Evolutionary conservation across 2,113 vertebrate species (phyloP), one percentile per base, ranked within the genome.

Genomic region (Nothobranchius furzeri): DNA sequence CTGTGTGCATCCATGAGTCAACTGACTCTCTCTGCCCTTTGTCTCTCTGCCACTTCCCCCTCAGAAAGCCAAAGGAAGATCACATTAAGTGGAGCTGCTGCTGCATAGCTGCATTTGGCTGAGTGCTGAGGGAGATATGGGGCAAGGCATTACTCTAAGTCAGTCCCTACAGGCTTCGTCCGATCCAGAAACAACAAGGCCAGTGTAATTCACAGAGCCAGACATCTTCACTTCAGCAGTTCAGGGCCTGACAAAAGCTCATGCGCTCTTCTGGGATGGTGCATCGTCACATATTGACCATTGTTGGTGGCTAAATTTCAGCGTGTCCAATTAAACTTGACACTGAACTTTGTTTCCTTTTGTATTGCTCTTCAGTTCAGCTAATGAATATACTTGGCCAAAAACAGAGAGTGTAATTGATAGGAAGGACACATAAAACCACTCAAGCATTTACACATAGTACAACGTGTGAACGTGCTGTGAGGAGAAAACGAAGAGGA

Each of bases 51-150:
- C 88, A 83, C 86, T 88, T 82, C 82, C 78, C 82, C 75, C 82
- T 86, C 83, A 87, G 83, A 86, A 90, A 88, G 82, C 85, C 87
- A 85, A 40, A 53, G 63, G 78, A 84, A 90, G 90, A 90, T 91
- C 90, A 89, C 83, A 90, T 89, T 91, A 90, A 90, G 90, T 89
- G 86, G 80, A 81, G 75, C 82, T 80, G 83, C 83, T 85, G 84
- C 87, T 88, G 82, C 83, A 66, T 85, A 70, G 88, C 88, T 87
- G 86, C 85, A 88, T 88, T 88, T 89, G 85, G 88, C 69, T 84
- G 84, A 87, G 86, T 89, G 87, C 86, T 87, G 82, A 79, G 87
- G 87, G 85, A 88, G 90, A 88, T 89, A 85, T 81, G 86, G 88
- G 83, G 79, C 89, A 85, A 78, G 84, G 90, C 90, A 88, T 89